Conservation (phyloP, 2,113 vertebrate species). For the Empidonax traillii region DNA sequence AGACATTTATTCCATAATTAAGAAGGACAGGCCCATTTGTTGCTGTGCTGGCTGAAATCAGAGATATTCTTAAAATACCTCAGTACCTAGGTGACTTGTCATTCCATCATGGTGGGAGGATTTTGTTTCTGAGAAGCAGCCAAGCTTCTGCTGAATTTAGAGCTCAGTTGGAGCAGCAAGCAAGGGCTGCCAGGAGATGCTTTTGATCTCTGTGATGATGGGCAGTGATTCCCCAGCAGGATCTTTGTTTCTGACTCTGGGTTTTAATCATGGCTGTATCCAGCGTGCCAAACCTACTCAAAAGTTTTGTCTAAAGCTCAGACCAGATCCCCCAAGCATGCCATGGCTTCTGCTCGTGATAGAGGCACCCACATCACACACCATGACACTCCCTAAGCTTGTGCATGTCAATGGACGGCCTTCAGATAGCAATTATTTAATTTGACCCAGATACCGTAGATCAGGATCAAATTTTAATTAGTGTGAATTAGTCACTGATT, state of each 20-base stretch:
- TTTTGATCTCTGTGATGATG: neutral
- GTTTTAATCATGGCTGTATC: neutral
- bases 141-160: neutral
- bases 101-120: neutral
- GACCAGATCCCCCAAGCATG: neutral
- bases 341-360: neutral
- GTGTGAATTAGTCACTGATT: neutral
- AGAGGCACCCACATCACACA: neutral
- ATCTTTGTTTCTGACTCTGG: neutral
- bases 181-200: neutral
- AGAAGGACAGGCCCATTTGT: neutral
- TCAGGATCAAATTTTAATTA: conserved; percentile 35
- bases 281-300: neutral
- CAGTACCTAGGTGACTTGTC: neutral
- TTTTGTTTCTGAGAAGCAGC: neutral
- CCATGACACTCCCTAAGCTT: neutral
- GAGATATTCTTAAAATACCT: neutral
- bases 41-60: neutral
- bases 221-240: neutral
- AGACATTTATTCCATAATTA: neutral
- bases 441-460: neutral
- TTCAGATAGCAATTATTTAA: neutral
- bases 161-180: neutral
- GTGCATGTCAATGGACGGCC: neutral
- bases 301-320: neutral